phyloP scores from a whole-genome alignment of 1,140 invertebrate genomes.

The Pinna nobilis region DNA sequence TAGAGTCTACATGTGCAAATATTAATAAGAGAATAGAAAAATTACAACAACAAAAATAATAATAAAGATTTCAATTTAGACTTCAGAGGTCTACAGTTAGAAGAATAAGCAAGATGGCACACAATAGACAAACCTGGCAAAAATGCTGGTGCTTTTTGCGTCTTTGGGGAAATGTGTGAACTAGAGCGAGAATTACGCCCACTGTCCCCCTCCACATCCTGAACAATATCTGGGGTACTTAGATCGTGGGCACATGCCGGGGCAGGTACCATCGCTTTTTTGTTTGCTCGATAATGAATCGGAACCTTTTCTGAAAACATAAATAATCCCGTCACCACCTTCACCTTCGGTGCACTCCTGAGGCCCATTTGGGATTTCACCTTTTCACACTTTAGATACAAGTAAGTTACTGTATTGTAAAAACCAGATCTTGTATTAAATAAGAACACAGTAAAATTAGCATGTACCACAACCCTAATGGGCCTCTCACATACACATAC shows the following conservation, averaged over 20 bases:
- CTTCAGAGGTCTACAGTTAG: too few relatives aligned
- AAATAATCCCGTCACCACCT: constrained; percentile 38
- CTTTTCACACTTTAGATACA: background rate
- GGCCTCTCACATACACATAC: too few relatives aligned
- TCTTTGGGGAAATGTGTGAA: constrained; percentile 55
- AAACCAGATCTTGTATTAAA: too few relatives aligned
- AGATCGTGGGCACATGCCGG: constrained; percentile 57
- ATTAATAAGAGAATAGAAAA: too few relatives aligned
- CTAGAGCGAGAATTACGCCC: constrained; percentile 50
- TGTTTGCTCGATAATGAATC: constrained; percentile 62
- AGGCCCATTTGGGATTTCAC: background rate
- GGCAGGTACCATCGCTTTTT: constrained; percentile 55
- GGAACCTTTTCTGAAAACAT: constrained; percentile 65
- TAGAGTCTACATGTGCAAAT: too few relatives aligned
- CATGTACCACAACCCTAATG: too few relatives aligned
- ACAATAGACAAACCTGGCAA: constrained; percentile 67
- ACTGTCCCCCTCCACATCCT: constrained; percentile 54
- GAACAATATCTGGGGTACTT: constrained; percentile 32
- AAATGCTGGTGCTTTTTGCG: constrained; percentile 61
- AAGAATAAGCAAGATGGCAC: too few relatives aligned
- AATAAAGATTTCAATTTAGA: too few relatives aligned
- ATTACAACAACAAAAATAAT: too few relatives aligned
- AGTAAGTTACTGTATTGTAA: too few relatives aligned
- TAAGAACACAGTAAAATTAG: too few relatives aligned
- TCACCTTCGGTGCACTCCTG: background rate